Conservation (phyloP, 2,888 invertebrate genomes). For the Bombylius major region DNA sequence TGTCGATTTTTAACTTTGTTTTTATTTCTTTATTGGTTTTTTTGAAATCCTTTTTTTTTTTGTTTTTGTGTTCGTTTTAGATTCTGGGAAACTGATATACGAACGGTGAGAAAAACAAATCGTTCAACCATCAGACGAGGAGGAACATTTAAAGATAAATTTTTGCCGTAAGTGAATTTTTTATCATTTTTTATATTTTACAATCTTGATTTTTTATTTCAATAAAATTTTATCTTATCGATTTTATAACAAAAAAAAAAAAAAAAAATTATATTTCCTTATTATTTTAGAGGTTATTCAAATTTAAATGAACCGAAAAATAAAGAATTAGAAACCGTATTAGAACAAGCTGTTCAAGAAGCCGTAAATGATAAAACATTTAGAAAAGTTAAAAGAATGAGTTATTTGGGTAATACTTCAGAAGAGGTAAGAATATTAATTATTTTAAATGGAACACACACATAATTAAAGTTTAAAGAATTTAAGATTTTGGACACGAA, state of each 20-base stretch:
- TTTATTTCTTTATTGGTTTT: neutral
- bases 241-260: neutral
- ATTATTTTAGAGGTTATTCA: neutral
- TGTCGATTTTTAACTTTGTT: too few relatives aligned
- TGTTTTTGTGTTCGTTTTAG: conserved; percentile 18
- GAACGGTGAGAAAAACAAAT: conserved; percentile 56
- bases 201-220: too few relatives aligned
- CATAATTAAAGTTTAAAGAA: too few relatives aligned
- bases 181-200: neutral
- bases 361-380: conserved; percentile 56
- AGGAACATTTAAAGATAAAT: conserved; percentile 19
- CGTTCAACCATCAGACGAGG: conserved; percentile 39
- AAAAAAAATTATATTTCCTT: too few relatives aligned
- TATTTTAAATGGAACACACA: neutral
- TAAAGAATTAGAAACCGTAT: conserved; percentile 41
- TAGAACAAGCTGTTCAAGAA: conserved; percentile 54
- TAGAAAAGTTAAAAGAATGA: conserved; percentile 56
- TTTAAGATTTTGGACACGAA: too few relatives aligned
- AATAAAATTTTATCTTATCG: too few relatives aligned
- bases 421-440: conserved; percentile 44
- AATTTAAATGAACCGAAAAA: neutral
- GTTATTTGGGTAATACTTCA: conserved; percentile 55
- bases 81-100: conserved; percentile 72
- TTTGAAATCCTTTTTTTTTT: neutral
- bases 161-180: conserved; percentile 21